These are phyloP conservation scores for Zosterops borbonicus DNA, from an alignment of 2,113 vertebrate genomes.

Conservation along the genomic window DNA sequence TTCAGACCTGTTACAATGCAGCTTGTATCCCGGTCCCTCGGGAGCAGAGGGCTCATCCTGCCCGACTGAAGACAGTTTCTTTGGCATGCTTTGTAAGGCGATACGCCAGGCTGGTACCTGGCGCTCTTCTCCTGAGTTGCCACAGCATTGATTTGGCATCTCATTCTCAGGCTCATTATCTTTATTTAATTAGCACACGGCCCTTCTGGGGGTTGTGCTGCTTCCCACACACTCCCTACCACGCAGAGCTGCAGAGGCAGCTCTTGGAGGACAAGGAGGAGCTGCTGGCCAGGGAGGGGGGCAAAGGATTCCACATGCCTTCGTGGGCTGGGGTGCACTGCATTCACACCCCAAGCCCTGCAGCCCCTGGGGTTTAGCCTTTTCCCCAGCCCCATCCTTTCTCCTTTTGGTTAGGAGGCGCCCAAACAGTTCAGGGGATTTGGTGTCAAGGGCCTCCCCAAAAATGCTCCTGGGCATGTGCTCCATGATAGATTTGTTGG, in stretches of 20 bases:
- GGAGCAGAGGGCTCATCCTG: slow-evolving; percentile 39
- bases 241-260: not conserved
- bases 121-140: slow-evolving; percentile 39
- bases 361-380: not conserved
- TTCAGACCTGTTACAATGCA: slow-evolving; percentile 43
- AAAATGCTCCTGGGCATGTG: not conserved
- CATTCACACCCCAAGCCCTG: not conserved
- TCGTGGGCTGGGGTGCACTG: rapidly evolving
- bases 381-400: not conserved
- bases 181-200: slow-evolving; percentile 62
- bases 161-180: slow-evolving; percentile 63
- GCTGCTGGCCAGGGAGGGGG: not conserved
- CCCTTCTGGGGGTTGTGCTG: slow-evolving; percentile 46
- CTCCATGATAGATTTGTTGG: rapidly evolving
- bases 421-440: not conserved
- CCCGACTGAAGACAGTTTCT: slow-evolving; percentile 18
- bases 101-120: slow-evolving; percentile 41
- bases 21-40: slow-evolving; percentile 4
- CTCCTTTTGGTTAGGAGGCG: not conserved
- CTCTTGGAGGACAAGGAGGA: not conserved
- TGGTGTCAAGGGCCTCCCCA: not conserved
- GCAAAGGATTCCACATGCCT: not conserved
- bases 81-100: slow-evolving; percentile 41
- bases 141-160: slow-evolving; percentile 65
- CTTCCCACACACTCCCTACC: slow-evolving; percentile 34